These are phyloP conservation scores for Petrocephalus sullivani DNA, from an alignment of 2,797 vertebrate genomes.

Conservation along the genomic window DNA sequence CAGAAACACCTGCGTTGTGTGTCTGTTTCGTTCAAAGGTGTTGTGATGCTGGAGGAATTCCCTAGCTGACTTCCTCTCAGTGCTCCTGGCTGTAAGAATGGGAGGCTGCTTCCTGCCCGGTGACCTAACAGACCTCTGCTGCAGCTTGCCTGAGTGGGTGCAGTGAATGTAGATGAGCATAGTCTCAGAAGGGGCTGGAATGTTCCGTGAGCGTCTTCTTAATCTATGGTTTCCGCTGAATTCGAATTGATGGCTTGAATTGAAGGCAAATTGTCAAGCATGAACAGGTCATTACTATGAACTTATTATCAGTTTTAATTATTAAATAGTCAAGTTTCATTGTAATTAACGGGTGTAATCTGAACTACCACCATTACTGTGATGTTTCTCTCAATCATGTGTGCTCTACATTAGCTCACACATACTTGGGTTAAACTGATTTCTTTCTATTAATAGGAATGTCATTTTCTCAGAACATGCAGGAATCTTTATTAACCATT, in stretches of 20 bases:
- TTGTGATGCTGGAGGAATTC: neutral
- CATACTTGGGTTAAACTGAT: neutral
- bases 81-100: neutral
- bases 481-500: neutral
- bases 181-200: neutral
- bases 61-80: neutral
- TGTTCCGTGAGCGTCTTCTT: neutral
- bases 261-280: neutral
- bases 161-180: neutral
- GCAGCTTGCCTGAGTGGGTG: neutral
- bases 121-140: neutral
- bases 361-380: neutral
- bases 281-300: neutral
- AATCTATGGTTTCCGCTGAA: neutral
- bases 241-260: neutral
- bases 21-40: neutral
- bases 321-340: neutral
- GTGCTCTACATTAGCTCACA: neutral
- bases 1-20: neutral
- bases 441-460: neutral
- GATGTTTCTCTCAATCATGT: neutral
- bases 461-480: neutral
- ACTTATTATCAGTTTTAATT: neutral
- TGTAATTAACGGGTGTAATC: neutral
- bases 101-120: neutral